These are phyloP conservation scores for Itoplectis maculator DNA, from an alignment of 2,888 invertebrate species.

Conservation along the genomic window DNA sequence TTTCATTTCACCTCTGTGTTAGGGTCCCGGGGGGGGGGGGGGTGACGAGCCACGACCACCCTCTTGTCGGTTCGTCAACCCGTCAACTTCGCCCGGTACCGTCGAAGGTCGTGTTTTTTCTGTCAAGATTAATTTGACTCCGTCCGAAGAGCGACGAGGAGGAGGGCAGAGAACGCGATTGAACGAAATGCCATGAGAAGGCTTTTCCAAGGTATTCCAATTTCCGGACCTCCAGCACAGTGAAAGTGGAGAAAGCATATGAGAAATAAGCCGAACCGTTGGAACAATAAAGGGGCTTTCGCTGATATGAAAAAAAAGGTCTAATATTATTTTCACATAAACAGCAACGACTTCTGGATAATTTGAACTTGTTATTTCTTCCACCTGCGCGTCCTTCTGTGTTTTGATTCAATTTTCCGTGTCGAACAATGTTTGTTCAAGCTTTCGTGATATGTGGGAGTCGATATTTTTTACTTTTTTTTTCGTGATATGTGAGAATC, in stretches of 20 bases:
- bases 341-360: not conserved
- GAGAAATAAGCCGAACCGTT: not conserved
- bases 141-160: not conserved
- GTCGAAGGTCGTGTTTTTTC: slow-evolving; percentile 10
- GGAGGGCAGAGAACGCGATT: not conserved
- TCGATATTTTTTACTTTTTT: no score
- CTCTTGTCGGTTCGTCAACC: not conserved
- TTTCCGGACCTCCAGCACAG: not conserved
- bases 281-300: not conserved
- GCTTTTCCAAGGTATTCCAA: not conserved
- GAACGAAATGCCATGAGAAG: not conserved
- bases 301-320: not conserved
- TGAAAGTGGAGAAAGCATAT: not conserved
- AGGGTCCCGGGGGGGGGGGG: not conserved
- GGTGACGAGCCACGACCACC: slow-evolving; percentile 1
- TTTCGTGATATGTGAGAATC: no score
- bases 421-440: no score
- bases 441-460: no score
- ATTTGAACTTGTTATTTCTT: not conserved
- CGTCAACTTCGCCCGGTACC: not conserved
- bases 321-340: not conserved
- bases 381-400: no score
- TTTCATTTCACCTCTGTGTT: not conserved
- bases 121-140: not conserved
- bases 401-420: no score